phyloP scores from a whole-genome alignment of 2,797 vertebrate genomes.

The Siniperca undulata region DNA sequence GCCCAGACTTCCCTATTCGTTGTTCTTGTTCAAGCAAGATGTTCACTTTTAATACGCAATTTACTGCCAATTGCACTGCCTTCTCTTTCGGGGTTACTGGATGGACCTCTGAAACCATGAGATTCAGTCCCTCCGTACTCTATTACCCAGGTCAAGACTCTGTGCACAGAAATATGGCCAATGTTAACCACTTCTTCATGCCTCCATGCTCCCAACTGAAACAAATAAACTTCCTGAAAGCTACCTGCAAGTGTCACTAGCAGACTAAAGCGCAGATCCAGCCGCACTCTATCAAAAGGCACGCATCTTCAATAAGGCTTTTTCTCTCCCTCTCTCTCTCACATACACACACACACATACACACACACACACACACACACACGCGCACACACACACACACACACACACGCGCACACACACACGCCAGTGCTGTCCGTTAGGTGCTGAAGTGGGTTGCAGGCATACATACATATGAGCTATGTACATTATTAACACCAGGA shows the following conservation, averaged over 20 bases:
- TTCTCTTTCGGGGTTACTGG: neutral
- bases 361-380: neutral
- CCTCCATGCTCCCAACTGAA: neutral
- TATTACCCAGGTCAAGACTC: neutral
- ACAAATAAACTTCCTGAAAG: neutral
- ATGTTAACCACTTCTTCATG: neutral
- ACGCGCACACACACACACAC: slow-evolving; percentile 15
- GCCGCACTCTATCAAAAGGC: slow-evolving; percentile 55
- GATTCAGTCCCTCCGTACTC: too few relatives aligned
- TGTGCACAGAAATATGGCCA: neutral
- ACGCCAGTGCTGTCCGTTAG: slow-evolving; percentile 91
- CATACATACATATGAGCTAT: slow-evolving; percentile 85
- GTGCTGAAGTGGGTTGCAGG: slow-evolving; percentile 91
- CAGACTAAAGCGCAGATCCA: slow-evolving; percentile 51
- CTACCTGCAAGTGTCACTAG: slow-evolving; percentile 4
- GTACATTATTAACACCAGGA: slow-evolving; percentile 89
- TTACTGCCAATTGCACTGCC: neutral
- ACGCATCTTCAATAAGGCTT: slow-evolving; percentile 57
- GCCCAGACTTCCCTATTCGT: neutral
- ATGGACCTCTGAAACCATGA: neutral
- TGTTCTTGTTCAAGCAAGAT: neutral
- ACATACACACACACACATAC: neutral
- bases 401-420: slow-evolving; percentile 21
- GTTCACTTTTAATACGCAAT: neutral
- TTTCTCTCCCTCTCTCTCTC: neutral